Base-by-base conservation (phyloP, 2,113 vertebrate genomes). In the Phaethon lepturus region DNA sequence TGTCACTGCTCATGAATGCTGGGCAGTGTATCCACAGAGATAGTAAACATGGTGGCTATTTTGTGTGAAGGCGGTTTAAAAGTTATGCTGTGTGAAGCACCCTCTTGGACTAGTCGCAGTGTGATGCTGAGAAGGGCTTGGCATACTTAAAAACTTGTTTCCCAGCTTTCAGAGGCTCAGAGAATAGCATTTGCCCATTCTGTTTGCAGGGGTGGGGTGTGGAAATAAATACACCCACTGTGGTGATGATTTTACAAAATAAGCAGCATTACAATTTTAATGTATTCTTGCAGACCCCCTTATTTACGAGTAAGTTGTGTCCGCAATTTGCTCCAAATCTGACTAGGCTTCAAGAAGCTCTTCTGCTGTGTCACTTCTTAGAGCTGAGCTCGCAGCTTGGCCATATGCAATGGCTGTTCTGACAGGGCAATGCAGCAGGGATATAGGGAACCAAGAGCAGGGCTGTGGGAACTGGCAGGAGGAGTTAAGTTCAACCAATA, bases 11-110 rank as follows among this genome's bases (percentile, higher is more conserved):
- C 33, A 3, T 15, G 64, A 4, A 4, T 16, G 33, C 42, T n/a
- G 73, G 47, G 52, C 56, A 71, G 81, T 9, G 6, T 22, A 29
- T 3, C 10, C 31, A 6, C 17, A 13, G 66, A 13, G 38, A 13
- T n/a, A 35, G 1, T 38, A 53, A n/a, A 22, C 0, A 0, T 23
- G 44, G 23, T 31, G 16, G 8, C 33, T 42, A 0, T 28, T 55
- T 16, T 56, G 23, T 44, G 25, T 20, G 31, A 9, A 53, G 40
- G 84, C 44, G n/a, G 4, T 42, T 64, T 56, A 11, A 10, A 25
- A 62, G 44, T 6, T 62, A 20, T 15, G 17, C 53, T 71, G 8
- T 31, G 33, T 33, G 22, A n/a, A 44, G 50, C 72, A 9, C 15
- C 5, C 35, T 68, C n/a, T 59, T 1, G 1, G 25, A n/a, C 25